Percentiles rank a stretch among this genome's conserved stretches.
Evolutionary conservation across 2,113 vertebrate species (phyloP).

Genomic region (Accipiter cooperii): DNA sequence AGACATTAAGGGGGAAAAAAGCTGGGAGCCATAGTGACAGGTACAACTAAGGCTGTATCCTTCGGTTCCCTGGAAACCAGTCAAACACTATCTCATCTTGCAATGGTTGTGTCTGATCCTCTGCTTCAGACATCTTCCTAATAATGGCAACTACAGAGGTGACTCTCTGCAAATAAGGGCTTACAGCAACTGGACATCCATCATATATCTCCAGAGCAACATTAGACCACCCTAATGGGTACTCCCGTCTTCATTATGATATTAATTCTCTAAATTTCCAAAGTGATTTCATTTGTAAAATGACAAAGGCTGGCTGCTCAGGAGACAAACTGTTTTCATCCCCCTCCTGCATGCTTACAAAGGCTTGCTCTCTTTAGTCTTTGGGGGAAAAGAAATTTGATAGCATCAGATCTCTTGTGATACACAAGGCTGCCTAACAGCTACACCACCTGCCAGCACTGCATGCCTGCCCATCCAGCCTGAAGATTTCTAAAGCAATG

Average conservation of each 20-base stretch:
- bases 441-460: conserved; percentile 83
- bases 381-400: conserved; percentile 84
- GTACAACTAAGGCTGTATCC: conserved; percentile 80
- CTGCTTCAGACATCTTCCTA: conserved; percentile 87
- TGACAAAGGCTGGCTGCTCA: conserved; percentile 87
- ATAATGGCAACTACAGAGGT: conserved; percentile 95
- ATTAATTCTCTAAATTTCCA: conserved; percentile 96
- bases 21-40: conserved; percentile 86
- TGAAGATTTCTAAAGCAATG: conserved; percentile 70
- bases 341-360: conserved; percentile 79
- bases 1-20: conserved; percentile 80
- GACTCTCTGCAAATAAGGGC: conserved; percentile 94
- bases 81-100: conserved; percentile 92
- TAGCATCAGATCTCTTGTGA: conserved; percentile 85
- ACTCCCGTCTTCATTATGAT: conserved; percentile 93
- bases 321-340: conserved; percentile 91
- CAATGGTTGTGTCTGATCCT: conserved; percentile 84
- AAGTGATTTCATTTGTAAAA: conserved; percentile 95
- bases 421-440: conserved; percentile 83
- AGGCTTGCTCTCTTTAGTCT: conserved; percentile 75
- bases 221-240: conserved; percentile 96
- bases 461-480: conserved; percentile 74
- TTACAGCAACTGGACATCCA: conserved; percentile 91
- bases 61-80: conserved; percentile 88
- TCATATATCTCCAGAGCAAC: conserved; percentile 92